phyloP scores from a whole-genome alignment of 1,140 invertebrate species.

The Neodiprion pinetum region DNA sequence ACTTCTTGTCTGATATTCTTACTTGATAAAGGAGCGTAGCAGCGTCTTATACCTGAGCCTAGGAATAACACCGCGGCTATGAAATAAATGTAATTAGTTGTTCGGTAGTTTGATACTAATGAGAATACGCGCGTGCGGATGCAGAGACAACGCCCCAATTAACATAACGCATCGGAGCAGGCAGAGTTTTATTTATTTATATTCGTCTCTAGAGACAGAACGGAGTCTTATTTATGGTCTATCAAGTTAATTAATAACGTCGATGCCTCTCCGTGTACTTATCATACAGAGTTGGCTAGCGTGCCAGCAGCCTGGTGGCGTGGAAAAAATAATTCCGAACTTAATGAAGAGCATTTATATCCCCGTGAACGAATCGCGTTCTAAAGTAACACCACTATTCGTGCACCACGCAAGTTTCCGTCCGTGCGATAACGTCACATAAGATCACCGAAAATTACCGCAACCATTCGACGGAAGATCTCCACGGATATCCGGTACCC shows the following conservation, averaged over 20 bases:
- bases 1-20: too few species aligned
- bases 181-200: constrained; percentile 61
- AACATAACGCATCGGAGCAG: constrained; percentile 58
- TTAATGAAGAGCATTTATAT: constrained; percentile 8
- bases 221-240: constrained; percentile 55
- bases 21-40: too few species aligned
- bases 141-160: constrained; percentile 63
- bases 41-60: too few species aligned
- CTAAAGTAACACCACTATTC: background rate
- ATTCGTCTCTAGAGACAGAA: constrained; percentile 55
- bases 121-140: constrained; percentile 58
- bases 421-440: background rate
- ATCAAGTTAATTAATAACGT: constrained; percentile 56
- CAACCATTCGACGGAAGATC: too few species aligned
- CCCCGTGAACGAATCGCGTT: background rate
- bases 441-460: background rate
- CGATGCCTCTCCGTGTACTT: background rate
- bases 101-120: constrained; percentile 55
- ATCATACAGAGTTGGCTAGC: background rate
- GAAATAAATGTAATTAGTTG: constrained; percentile 52
- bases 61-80: constrained; percentile 39
- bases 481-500: too few species aligned
- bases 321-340: background rate
- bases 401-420: constrained; percentile 1
- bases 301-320: background rate